Evolutionary conservation across 2,888 invertebrate species (phyloP), one percentile per base, ranked within the genome.

Genomic region (Chrysopilus asiliformis): DNA sequence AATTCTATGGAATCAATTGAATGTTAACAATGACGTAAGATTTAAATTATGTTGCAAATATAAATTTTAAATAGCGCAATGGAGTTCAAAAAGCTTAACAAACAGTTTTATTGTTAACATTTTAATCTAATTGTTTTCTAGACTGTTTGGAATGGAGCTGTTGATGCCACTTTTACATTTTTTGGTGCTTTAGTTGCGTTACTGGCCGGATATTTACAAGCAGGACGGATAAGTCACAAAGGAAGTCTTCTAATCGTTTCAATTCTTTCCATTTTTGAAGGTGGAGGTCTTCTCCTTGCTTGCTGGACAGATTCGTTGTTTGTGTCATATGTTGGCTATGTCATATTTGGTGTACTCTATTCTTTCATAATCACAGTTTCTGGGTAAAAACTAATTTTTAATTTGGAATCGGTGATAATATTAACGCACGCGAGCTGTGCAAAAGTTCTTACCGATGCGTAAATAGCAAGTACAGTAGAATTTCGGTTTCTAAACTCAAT

Each of bases 301-400:
- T 70, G 77, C 1, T 64, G 62, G 50, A 66, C 74, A 2, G 50
- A 61, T 1, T 67, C 71, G 46, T 70, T 87, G 30, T 73, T 74
- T 59, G 63, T 79, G 9, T 76, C 83, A 7, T 93, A 91, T 57
- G 65, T 65, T 1, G 74, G 76, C 2, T 90, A 89, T 49, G 68
- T 87, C 8, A 51, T 76, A 4, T 80, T 81, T 61, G 78, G 84
- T 13, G 74, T 76, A 18, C 66, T 85, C 28, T 91, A 79, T 56
- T 83, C 89, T 47, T 80, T 82, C 48, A 74, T 78, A 44, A 79
- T 85, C 40, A 86, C 87, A 1, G 67, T 85, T 37, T 78, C 83
- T 9, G 68, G 68, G 68, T 38, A 17, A 22, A n/a, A n/a, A n/a
- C n/a, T n/a, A n/a, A n/a, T n/a, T n/a, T n/a, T n/a, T n/a, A n/a